phyloP scores from a whole-genome alignment of 1,140 invertebrate species.

The Meloidogyne exigua region DNA sequence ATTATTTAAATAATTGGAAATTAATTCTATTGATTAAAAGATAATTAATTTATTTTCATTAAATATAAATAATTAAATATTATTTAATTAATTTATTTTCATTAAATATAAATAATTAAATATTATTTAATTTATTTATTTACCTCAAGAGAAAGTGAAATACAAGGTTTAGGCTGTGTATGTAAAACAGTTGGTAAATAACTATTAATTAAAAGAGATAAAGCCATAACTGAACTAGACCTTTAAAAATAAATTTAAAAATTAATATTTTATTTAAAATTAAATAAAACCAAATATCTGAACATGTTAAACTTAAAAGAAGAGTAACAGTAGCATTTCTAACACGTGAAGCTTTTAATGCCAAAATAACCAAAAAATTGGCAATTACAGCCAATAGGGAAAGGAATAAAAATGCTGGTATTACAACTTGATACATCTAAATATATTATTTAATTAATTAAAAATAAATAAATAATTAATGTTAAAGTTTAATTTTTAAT shows the following conservation, averaged over 20 bases:
- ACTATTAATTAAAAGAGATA: constrained; percentile 53
- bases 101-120: not conserved
- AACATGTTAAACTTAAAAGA: constrained; percentile 45
- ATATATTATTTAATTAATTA: not conserved
- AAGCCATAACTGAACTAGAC: constrained; percentile 45
- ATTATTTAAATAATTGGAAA: not conserved
- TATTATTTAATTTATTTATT: not conserved
- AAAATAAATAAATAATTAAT: too few relatives aligned
- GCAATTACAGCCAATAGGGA: constrained; percentile 44
- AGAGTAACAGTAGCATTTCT: constrained; percentile 49
- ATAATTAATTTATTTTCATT: too few relatives aligned
- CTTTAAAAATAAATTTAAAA: constrained; percentile 4
- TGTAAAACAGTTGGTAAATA: constrained; percentile 46
- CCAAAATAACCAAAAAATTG: constrained; percentile 46
- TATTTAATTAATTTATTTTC: too few relatives aligned
- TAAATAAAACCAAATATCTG: constrained; percentile 50
- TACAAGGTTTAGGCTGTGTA: constrained; percentile 48
- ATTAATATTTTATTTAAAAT: not conserved
- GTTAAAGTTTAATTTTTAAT: too few relatives aligned
- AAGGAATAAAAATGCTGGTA: constrained; percentile 48
- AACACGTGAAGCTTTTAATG: constrained; percentile 46
- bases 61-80: too few relatives aligned
- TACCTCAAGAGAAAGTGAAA: constrained; percentile 46
- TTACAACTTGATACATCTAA: constrained; percentile 53
- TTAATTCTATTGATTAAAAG: too few relatives aligned